Conservation (phyloP, 92 coral and sea anemone genomes). For the Palythoa grandiflora region DNA sequence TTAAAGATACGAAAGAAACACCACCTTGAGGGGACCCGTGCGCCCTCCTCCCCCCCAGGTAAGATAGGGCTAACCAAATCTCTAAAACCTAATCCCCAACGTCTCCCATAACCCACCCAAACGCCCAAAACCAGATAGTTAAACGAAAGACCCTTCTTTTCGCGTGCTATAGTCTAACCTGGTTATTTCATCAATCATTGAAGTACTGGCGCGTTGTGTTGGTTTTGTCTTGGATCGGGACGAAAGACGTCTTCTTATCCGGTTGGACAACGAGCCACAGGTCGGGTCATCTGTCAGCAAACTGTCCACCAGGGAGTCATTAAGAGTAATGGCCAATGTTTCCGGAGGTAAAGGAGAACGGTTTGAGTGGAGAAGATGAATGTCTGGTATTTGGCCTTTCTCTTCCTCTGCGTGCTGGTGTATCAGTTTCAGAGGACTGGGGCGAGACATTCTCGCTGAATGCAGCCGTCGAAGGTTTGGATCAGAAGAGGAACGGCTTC, state of each 20-base stretch:
- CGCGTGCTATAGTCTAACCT: not conserved
- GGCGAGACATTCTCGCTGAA: constrained; percentile 47
- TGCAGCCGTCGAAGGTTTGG: constrained; percentile 54
- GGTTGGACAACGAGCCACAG: constrained; percentile 71
- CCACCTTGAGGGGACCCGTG: too few species aligned
- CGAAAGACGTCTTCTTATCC: constrained; percentile 79
- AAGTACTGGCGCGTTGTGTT: constrained; percentile 82
- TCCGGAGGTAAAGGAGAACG: constrained; percentile 55
- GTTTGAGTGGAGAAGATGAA: constrained; percentile 49
- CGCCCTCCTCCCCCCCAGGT: too few species aligned
- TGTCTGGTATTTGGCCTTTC: constrained; percentile 48
- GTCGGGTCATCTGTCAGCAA: constrained; percentile 48
- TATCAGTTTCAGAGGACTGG: constrained; percentile 63
- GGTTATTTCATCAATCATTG: constrained; percentile 45
- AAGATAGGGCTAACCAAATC: too few species aligned
- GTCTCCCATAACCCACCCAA: too few species aligned
- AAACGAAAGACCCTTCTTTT: too few species aligned
- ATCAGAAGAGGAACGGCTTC: constrained; percentile 60
- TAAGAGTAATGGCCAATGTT: constrained; percentile 1
- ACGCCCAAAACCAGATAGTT: too few species aligned
- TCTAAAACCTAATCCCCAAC: too few species aligned
- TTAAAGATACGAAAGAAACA: too few species aligned
- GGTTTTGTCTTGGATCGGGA: constrained; percentile 57
- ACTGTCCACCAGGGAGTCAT: constrained; percentile 9
- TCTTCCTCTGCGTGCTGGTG: constrained; percentile 62